These are phyloP conservation scores for Saimiri boliviensis DNA, from an alignment of 2,113 vertebrate species.

Conservation along the genomic window DNA sequence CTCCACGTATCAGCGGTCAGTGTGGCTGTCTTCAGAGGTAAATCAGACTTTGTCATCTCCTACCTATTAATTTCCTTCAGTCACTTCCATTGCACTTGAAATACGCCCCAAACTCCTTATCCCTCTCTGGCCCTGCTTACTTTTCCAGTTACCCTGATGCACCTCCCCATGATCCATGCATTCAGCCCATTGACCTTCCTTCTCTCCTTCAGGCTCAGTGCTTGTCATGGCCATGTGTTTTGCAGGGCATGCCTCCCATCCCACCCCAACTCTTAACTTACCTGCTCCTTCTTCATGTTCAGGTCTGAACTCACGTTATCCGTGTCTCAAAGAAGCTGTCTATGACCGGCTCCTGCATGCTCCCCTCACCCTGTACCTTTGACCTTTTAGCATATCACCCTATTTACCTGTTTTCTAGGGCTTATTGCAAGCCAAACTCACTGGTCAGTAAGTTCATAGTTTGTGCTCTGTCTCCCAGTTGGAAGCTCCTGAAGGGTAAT, in stretches of 20 bases:
- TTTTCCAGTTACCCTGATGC: background rate
- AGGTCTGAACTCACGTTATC: background rate
- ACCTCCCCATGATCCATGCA: fast-evolving
- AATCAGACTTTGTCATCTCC: background rate
- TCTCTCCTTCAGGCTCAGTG: background rate
- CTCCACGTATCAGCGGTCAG: no score
- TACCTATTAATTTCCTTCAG: background rate
- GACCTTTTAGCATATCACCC: background rate
- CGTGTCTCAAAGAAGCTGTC: background rate
- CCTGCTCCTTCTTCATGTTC: background rate
- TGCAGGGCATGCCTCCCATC: fast-evolving
- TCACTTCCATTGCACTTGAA: background rate
- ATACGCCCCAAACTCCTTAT: background rate
- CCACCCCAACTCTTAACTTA: background rate
- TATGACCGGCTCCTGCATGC: background rate
- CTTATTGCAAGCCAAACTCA: background rate
- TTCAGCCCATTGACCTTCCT: no score
- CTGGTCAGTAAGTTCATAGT: background rate
- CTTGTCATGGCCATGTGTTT: background rate
- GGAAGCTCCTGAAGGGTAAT: background rate
- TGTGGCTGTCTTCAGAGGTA: background rate
- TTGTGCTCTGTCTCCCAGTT: background rate
- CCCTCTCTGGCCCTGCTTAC: background rate
- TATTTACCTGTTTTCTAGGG: background rate
- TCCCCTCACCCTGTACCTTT: no score